Conservation (phyloP, 2,797 vertebrate genomes). For the Chaunax sp. region DNA sequence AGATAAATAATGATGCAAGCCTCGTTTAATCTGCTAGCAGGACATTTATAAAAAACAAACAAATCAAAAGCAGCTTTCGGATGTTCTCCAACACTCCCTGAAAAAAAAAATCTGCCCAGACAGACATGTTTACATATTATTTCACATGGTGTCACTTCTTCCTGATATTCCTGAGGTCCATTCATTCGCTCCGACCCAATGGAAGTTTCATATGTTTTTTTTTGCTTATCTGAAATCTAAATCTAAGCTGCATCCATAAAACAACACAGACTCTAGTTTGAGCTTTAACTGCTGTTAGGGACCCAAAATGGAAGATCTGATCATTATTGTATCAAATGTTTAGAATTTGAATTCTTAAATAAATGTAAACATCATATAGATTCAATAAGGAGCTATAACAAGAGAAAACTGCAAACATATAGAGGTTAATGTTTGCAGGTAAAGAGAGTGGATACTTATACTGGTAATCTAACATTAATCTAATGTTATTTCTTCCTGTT, state of each 20-base stretch:
- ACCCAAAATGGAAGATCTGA: neutral
- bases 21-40: slow-evolving; percentile 55
- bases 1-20: slow-evolving; percentile 61
- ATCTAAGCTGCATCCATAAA: neutral
- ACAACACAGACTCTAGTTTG: neutral
- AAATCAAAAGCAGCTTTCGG: slow-evolving; percentile 51
- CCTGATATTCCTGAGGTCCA: neutral
- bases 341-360: too few species aligned
- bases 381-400: neutral
- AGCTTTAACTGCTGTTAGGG: neutral
- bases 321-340: neutral
- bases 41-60: slow-evolving; percentile 57
- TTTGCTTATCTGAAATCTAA: neutral
- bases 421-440: neutral
- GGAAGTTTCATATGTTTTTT: neutral
- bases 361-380: too few species aligned
- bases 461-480: neutral
- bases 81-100: slow-evolving; percentile 25
- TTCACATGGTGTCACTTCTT: slow-evolving; percentile 24
- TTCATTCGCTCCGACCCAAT: neutral
- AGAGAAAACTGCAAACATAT: too few species aligned
- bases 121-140: slow-evolving; percentile 32
- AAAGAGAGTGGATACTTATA: neutral
- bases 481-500: neutral
- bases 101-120: slow-evolving; percentile 37